Percentiles rank a stretch among this genome's conserved stretches.
Conservation (phyloP, 2,888 invertebrate genomes). For the Nemotelus nigrinus region DNA sequence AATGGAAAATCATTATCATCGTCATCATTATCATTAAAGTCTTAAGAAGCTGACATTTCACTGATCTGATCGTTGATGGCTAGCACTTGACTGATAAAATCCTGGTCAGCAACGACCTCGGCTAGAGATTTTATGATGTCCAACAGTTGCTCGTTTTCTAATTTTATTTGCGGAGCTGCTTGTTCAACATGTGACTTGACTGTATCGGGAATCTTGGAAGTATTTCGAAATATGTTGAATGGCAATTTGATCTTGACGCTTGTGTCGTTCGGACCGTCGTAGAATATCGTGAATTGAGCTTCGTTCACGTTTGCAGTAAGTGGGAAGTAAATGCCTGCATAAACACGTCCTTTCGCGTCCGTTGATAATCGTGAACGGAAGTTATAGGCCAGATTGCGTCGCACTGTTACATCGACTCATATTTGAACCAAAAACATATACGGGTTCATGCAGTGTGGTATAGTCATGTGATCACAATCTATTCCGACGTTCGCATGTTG, state of each 20-base stretch:
- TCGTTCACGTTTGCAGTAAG: constrained; percentile 67
- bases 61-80: constrained; percentile 85
- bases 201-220: constrained; percentile 71
- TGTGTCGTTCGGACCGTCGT: constrained; percentile 71
- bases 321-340: constrained; percentile 88
- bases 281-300: constrained; percentile 80
- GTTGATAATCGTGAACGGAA: constrained; percentile 80
- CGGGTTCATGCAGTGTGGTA: no score
- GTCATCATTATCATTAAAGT: constrained; percentile 54
- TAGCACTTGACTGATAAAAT: constrained; percentile 79
- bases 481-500: no score
- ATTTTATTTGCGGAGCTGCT: constrained; percentile 79
- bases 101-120: constrained; percentile 74
- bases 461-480: no score
- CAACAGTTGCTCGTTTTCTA: constrained; percentile 72
- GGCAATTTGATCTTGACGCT: constrained; percentile 79
- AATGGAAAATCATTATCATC: constrained; percentile 16
- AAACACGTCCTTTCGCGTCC: constrained; percentile 83
- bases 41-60: constrained; percentile 77
- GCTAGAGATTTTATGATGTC: constrained; percentile 74
- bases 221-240: constrained; percentile 74
- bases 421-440: no score
- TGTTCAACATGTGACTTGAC: constrained; percentile 71
- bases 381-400: constrained; percentile 88
- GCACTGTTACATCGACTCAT: constrained; percentile 82